Base-by-base conservation (phyloP, 2,797 vertebrate genomes). In the Scyliorhinus canicula region DNA sequence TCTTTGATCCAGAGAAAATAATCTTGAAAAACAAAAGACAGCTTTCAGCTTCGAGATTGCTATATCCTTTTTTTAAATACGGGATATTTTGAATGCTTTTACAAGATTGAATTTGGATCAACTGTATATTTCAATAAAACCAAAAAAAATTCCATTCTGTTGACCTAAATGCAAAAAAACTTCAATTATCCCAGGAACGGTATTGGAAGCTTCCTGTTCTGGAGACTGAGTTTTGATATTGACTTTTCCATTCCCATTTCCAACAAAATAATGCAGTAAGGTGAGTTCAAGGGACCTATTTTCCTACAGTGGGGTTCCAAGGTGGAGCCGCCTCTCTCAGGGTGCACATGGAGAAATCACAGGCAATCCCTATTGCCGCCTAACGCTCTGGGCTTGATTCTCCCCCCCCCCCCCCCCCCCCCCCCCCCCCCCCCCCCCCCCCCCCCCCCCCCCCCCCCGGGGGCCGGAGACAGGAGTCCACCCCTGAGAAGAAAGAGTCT, bases 21-120 rank as follows among this genome's bases (percentile, higher is more conserved):
- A 93, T 0, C 24, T 93, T 93, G 44, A 65, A 67, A 67, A 26
- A 12, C 57, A 65, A 5, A 19, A 60, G n/a, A n/a, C 28, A 60
- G n/a, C 3, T 67, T 65, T 93, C 8, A 90, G 55, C 55, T 57
- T 90, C 31, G 11, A 88, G 40, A 65, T 67, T 67, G 28, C 8
- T 57, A 52, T 60, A 0, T n/a, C 1, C 55, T 67, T 93, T 67
- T 69, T 28, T 63, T n/a, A 40, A 77, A 28, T 24, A 47, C n/a
- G 69, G 40, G 40, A 93, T 93, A 93, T 93, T 90, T 60, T 60
- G 50, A 55, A 90, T 90, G 55, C 55, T 57, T 57, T 35, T 90
- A 21, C 14, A 11, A n/a, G 28, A 3, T 93, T 44, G 31, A 47
- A 69, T 93, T 93, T 69, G 28, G 26, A 93, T 93, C 11, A 47